Evolutionary conservation across 1,140 invertebrate genomes (phyloP), one percentile per base, ranked within the genome.

Genomic region (Apis florea): DNA sequence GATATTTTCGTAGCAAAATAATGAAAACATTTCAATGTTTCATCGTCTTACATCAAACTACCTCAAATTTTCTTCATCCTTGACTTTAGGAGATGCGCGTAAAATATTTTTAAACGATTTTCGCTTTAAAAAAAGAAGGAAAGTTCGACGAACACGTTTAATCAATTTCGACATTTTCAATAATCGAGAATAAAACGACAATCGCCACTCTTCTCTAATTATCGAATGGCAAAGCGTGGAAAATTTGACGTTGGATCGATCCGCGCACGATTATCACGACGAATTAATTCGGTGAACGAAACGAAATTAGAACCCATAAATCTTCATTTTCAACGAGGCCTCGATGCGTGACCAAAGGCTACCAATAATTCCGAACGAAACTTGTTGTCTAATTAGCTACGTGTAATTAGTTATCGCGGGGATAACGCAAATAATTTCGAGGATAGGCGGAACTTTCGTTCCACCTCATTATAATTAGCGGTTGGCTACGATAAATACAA

Each of bases 401-500:
- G 26, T 13, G 69, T 26, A 79, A 79, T 79, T 79, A 79, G 61
- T 73, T 79, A 72, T 73, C 49, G n/a, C 10, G 3, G n/a, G 31
- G 58, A 54, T 47, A 72, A 73, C 49, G 58, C 51, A 73, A 79
- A 79, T 79, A 79, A 79, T 79, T 73, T 54, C 56, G 59, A 15
- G 17, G 59, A 17, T 10, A 17, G 15, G 5, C 69, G 58, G 21
- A 40, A 31, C 26, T 64, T 79, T 79, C 77, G 31, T 54, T 79
- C 64, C 21, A 15, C 21, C 49, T 47, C 58, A 79, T 79, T 73
- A 79, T 73, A 40, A 73, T 40, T 79, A 59, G 51, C 58, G 77
- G 51, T 81, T 61, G 72, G 8, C 53, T 40, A 54, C 71, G 85
- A 86, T 86, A 86, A 83, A 83, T 80, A 83, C 72, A 75, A 51